Base-by-base conservation (phyloP, 2,797 vertebrate species). In the Enteromius treurensis region DNA sequence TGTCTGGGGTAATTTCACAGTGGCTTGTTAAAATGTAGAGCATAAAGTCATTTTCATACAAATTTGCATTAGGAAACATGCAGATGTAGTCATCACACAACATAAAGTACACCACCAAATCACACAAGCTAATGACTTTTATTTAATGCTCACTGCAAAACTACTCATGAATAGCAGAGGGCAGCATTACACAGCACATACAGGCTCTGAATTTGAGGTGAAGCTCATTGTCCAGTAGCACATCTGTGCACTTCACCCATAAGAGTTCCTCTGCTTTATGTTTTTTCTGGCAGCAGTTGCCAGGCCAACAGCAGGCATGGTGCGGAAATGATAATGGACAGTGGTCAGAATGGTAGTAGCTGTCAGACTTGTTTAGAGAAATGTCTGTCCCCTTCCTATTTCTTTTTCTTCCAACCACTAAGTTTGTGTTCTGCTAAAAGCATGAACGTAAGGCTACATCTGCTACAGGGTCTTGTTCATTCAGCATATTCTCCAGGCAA, bases 251-350 rank as follows among this genome's bases (percentile, higher is more conserved):
- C 26, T 64, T 70, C 62, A 86, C 47, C 69, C 68, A 75, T 26
- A 37, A 4, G 5, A 71, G 53, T 40, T 81, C 26, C 58, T 80
- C 75, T 69, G 70, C 49, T 69, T 78, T 64, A n/a, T 89, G 87
- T 84, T 90, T 87, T 87, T 77, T 83, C 86, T 86, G 85, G 89
- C 85, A 47, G 84, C 49, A 85, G 47, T 84, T 87, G 87, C 84
- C 85, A 88, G 85, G 75, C 86, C 85, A 88, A 91, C 82, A 87
- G 90, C 91, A 89, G 91, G 91, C 90, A 91, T 90, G 88, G 91
- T 91, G 91, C 93, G 86, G 93, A 93, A 93, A 94, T 91, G 90
- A 92, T 91, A 89, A 90, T 89, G 88, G 83, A 87, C 85, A 92
- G 91, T 69, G 92, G 92, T 92, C 88, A 92, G 87, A 84, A 88